Conservation (phyloP, 2,888 invertebrate genomes). For the Hirtodrosophila duncani region DNA sequence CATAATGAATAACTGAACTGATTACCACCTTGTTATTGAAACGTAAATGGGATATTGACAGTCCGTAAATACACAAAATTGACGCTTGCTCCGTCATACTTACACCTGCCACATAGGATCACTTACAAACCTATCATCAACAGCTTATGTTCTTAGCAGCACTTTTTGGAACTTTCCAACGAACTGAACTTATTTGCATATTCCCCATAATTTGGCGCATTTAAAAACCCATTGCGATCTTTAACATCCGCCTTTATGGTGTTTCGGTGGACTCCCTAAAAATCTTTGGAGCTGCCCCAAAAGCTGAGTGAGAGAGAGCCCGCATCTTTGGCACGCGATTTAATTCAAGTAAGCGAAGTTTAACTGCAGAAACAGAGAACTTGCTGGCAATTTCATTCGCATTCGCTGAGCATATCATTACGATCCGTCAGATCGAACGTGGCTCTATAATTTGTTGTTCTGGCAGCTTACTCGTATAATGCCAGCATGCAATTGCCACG, state of each 20-base stretch:
- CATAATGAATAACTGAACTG: too few species aligned
- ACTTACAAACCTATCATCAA: too few species aligned
- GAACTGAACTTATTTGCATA: neutral
- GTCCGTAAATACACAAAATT: too few species aligned
- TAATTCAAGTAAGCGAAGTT: conserved; percentile 41
- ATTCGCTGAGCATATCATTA: conserved; percentile 22
- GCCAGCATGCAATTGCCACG: conserved; percentile 36
- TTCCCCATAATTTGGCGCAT: conserved; percentile 32
- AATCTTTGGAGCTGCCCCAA: conserved; percentile 1
- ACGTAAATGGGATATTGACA: too few species aligned
- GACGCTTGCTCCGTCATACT: too few species aligned
- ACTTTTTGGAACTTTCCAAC: too few species aligned
- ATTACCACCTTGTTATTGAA: too few species aligned
- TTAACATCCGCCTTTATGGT: conserved; percentile 13
- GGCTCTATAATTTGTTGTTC: conserved; percentile 26
- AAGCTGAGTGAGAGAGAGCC: conserved; percentile 22
- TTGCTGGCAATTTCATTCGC: conserved; percentile 7
- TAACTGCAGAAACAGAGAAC: conserved; percentile 13
- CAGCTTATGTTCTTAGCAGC: too few species aligned
- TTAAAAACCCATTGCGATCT: conserved; percentile 33
- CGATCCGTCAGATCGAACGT: neutral
- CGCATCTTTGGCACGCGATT: conserved; percentile 28
- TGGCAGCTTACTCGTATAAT: conserved; percentile 37
- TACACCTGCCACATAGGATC: too few species aligned
- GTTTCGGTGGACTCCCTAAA: conserved; percentile 29